A percentile compares a stretch with the other conserved stretches of the same genome.
Evolutionary conservation across 2,113 vertebrate species (phyloP).

Genomic region (Cranoglanis bouderius): DNA sequence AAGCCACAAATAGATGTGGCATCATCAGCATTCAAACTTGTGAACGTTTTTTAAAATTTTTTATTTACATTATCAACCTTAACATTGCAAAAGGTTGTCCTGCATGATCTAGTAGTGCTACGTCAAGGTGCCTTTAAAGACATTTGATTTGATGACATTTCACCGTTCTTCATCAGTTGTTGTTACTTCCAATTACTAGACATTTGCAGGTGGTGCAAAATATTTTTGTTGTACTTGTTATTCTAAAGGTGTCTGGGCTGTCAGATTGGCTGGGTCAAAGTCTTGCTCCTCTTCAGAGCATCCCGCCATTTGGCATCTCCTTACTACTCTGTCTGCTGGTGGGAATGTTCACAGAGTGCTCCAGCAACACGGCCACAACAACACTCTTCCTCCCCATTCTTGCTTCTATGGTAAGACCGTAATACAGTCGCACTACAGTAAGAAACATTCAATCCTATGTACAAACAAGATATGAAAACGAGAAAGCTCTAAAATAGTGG

Average conservation of each 20-base stretch:
- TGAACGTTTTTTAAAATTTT: not conserved
- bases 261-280: slow-evolving; percentile 80
- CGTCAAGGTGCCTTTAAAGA: not conserved
- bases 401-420: slow-evolving; percentile 84
- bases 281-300: slow-evolving; percentile 76
- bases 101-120: not conserved
- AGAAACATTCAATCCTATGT: not conserved
- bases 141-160: not conserved
- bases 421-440: not conserved
- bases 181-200: not conserved
- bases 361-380: slow-evolving; percentile 92
- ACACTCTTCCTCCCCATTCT: slow-evolving; percentile 91
- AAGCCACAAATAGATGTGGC: not conserved
- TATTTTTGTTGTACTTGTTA: not conserved
- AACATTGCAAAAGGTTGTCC: not conserved
- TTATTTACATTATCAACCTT: not conserved
- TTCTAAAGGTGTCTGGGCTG: slow-evolving; percentile 77
- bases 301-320: slow-evolving; percentile 76
- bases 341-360: slow-evolving; percentile 86
- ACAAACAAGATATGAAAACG: not conserved
- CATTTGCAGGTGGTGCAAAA: not conserved
- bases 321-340: slow-evolving; percentile 79
- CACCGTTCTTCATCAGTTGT: not conserved
- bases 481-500: not conserved
- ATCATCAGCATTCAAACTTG: not conserved